phyloP scores from a whole-genome alignment of 2,113 vertebrate species.

The Nycticorax nycticorax region DNA sequence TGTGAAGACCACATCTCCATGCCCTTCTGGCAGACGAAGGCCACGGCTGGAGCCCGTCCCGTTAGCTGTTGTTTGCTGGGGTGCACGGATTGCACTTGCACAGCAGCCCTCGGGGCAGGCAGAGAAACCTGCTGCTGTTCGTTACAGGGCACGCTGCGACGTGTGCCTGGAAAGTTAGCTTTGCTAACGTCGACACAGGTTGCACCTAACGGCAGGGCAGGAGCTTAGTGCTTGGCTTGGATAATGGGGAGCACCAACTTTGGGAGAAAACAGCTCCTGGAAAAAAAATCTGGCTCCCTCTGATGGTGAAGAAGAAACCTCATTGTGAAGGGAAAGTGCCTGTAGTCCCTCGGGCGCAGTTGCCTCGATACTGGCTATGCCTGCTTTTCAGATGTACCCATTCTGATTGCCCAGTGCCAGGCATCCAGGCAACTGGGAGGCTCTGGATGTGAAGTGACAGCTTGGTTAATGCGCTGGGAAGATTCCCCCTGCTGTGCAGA shows the following conservation, averaged over 20 bases:
- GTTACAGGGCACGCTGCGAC: accelerated
- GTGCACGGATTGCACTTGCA: background rate
- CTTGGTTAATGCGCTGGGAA: background rate
- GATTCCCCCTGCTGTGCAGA: background rate
- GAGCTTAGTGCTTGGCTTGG: background rate
- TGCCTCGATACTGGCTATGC: background rate
- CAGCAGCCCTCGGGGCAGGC: no score
- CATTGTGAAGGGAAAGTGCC: background rate
- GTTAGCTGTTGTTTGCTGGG: background rate
- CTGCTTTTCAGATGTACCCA: accelerated
- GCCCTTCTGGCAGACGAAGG: background rate
- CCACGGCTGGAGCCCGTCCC: background rate
- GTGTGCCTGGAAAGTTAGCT: accelerated
- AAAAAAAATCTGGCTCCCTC: conserved; percentile 17
- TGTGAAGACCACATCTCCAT: accelerated
- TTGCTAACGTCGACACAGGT: accelerated
- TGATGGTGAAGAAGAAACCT: background rate
- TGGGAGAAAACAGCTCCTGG: background rate
- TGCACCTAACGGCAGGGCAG: background rate
- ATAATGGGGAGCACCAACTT: background rate
- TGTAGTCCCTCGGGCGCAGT: background rate
- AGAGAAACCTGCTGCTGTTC: accelerated
- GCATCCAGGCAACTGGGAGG: background rate
- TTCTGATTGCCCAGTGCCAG: background rate
- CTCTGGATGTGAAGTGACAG: background rate